Conservation (phyloP, 2,888 invertebrate species). For the Aelia acuminata region DNA sequence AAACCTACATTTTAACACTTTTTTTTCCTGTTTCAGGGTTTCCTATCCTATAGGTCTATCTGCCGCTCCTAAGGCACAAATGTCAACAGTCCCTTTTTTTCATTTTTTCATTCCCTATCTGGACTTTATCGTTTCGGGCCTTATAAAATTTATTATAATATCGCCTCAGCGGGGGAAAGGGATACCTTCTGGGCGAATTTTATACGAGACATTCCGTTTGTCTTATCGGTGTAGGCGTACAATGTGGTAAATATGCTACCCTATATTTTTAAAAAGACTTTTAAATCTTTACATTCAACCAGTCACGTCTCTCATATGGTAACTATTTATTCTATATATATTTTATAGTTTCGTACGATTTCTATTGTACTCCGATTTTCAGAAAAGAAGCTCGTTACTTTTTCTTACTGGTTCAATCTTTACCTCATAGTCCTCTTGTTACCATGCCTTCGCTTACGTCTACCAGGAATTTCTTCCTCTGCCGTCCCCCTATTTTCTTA, state of each 20-base stretch:
- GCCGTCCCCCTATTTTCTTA: too few relatives aligned
- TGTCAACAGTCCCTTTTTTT: conserved; percentile 56
- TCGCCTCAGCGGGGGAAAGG: conserved; percentile 8
- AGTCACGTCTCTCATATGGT: too few relatives aligned
- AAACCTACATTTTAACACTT: conserved; percentile 61
- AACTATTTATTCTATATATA: too few relatives aligned
- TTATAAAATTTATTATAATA: conserved; percentile 49
- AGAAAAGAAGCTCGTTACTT: too few relatives aligned
- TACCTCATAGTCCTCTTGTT: too few relatives aligned
- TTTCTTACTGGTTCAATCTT: too few relatives aligned
- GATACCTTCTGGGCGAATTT: neutral
- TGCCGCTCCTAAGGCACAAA: conserved; percentile 49
- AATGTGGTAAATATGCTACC: neutral
- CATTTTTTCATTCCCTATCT: conserved; percentile 52
- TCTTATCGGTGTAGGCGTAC: neutral
- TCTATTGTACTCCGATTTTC: too few relatives aligned
- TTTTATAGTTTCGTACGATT: too few relatives aligned
- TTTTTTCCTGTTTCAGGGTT: conserved; percentile 58
- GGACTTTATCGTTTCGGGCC: conserved; percentile 44
- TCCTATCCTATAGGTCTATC: conserved; percentile 45
- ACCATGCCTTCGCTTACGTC: too few relatives aligned
- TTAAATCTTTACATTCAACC: too few relatives aligned
- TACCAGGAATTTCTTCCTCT: too few relatives aligned
- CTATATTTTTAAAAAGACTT: neutral
- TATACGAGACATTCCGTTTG: neutral